Conservation (phyloP, 2,113 vertebrate genomes). For the Hemiprocne comata region DNA sequence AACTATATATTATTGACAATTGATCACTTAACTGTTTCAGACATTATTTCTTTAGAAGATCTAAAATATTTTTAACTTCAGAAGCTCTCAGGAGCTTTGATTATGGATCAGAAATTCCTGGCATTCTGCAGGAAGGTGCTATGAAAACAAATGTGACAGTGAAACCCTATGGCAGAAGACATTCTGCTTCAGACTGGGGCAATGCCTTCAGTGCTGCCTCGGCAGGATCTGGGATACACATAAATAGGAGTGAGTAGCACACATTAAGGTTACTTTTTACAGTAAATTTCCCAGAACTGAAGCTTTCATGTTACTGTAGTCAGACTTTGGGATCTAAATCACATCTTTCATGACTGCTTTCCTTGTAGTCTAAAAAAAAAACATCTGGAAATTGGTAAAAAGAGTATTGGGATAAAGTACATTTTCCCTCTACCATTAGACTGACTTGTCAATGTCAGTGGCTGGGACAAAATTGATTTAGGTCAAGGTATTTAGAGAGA, state of each 20-base stretch:
- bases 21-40: conserved; percentile 8
- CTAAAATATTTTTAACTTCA: background rate
- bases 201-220: background rate
- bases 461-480: conserved; percentile 15
- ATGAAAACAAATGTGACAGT: background rate
- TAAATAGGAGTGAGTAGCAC: background rate
- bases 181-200: background rate
- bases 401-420: background rate
- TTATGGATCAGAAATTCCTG: background rate
- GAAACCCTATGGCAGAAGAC: background rate
- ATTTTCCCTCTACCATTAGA: background rate
- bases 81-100: background rate
- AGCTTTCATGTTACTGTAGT: background rate
- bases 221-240: background rate
- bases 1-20: background rate
- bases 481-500: conserved; percentile 25
- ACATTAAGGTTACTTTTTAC: background rate
- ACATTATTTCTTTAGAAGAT: background rate
- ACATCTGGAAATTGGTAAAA: background rate
- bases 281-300: background rate
- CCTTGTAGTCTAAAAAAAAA: background rate
- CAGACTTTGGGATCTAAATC: background rate
- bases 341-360: background rate
- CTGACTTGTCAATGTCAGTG: background rate
- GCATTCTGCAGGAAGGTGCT: background rate